Conservation (phyloP, 2,888 invertebrate species). For the Neelides folsomi region DNA sequence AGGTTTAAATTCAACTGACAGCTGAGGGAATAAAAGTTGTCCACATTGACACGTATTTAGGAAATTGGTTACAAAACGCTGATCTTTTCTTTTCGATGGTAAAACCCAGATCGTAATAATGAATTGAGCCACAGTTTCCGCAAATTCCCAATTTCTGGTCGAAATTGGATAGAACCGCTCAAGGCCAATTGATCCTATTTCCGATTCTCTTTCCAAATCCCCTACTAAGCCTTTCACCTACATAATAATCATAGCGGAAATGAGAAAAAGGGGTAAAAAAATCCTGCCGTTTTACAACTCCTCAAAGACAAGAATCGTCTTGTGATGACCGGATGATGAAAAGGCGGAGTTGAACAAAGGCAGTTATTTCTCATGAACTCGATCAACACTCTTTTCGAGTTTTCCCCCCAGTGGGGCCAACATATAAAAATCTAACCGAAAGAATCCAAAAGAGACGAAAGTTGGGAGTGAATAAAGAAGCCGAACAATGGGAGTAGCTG, state of each 20-base stretch:
- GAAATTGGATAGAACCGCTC: no score
- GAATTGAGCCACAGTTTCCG: no score
- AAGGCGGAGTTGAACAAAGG: no score
- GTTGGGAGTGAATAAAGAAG: background rate
- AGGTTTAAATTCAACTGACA: background rate
- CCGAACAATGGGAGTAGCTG: background rate
- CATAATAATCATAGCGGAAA: slow-evolving; percentile 6
- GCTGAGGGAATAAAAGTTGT: no score
- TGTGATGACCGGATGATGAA: background rate
- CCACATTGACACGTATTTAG: no score
- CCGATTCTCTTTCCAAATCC: no score
- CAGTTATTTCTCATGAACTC: slow-evolving; percentile 1
- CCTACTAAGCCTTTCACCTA: background rate
- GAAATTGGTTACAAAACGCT: no score
- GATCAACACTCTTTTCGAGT: slow-evolving; percentile 1
- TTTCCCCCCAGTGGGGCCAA: slow-evolving; percentile 1
- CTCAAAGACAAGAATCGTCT: background rate
- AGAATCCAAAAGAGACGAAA: background rate
- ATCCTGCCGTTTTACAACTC: background rate
- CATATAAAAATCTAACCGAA: background rate
- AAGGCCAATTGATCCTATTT: no score
- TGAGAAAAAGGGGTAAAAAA: background rate
- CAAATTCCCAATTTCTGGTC: no score
- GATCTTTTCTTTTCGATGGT: no score
- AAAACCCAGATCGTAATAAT: no score